These are phyloP conservation scores for Cotesia vestalis DNA, from an alignment of 1,140 invertebrate genomes.

Conservation along the genomic window DNA sequence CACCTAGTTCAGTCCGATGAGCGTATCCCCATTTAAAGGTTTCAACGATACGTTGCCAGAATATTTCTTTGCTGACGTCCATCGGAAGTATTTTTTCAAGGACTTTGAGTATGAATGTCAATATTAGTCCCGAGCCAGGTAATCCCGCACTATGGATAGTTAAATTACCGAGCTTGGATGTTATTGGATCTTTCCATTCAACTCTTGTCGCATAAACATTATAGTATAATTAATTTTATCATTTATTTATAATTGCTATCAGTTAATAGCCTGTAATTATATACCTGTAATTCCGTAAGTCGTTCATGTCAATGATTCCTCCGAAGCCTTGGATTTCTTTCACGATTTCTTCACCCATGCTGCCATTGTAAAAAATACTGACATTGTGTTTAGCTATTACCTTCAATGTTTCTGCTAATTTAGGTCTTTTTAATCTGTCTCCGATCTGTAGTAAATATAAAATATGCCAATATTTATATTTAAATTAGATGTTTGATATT, in stretches of 20 bases:
- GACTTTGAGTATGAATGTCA: slow-evolving; percentile 88
- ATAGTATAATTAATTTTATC: no score
- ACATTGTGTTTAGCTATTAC: slow-evolving; percentile 75
- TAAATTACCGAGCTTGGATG: slow-evolving; percentile 66
- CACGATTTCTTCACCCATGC: slow-evolving; percentile 72
- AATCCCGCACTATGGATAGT: slow-evolving; percentile 79
- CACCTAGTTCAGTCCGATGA: slow-evolving; percentile 84
- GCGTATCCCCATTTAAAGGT: slow-evolving; percentile 96
- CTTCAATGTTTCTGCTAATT: slow-evolving; percentile 78
- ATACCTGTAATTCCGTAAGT: slow-evolving; percentile 75
- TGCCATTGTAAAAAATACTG: slow-evolving; percentile 75
- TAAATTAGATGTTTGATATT: no score
- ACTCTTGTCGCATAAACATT: slow-evolving; percentile 57
- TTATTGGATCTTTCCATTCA: slow-evolving; percentile 71
- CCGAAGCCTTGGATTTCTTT: slow-evolving; percentile 75
- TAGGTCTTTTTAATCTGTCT: slow-evolving; percentile 74
- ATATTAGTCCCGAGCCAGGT: slow-evolving; percentile 82
- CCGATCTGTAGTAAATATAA: slow-evolving; percentile 63
- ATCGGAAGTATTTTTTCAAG: slow-evolving; percentile 71
- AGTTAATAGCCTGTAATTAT: slow-evolving; percentile 16
- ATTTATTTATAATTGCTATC: no score
- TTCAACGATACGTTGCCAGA: slow-evolving; percentile 86
- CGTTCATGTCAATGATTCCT: slow-evolving; percentile 81
- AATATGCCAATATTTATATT: neutral
- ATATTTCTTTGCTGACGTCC: slow-evolving; percentile 54